These are phyloP conservation scores for Bombus haemorrhoidalis DNA, from an alignment of 1,140 invertebrate genomes.

Conservation along the genomic window DNA sequence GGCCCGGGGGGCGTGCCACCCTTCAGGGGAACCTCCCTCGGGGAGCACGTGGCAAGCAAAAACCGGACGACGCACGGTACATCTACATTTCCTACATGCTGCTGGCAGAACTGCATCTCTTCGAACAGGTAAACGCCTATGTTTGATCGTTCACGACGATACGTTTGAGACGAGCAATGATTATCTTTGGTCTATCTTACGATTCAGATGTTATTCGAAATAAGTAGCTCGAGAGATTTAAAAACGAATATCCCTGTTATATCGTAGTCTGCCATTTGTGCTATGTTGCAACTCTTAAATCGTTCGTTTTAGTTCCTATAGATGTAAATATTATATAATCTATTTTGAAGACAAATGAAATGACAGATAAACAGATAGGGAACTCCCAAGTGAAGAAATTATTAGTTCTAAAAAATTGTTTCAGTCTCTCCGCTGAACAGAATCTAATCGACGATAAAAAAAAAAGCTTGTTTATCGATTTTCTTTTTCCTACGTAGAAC, in stretches of 20 bases:
- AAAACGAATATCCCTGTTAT: too few species aligned
- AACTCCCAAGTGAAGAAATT: too few species aligned
- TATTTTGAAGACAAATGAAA: background rate
- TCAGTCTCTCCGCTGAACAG: background rate
- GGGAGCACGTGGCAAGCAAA: constrained; percentile 76
- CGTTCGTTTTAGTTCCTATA: too few species aligned
- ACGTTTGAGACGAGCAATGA: background rate
- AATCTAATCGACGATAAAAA: background rate
- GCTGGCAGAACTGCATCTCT: constrained; percentile 84
- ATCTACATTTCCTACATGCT: constrained; percentile 85
- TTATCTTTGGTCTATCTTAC: too few species aligned
- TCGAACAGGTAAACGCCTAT: constrained; percentile 85
- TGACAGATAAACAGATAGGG: too few species aligned
- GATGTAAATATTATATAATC: too few species aligned
- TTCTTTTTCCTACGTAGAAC: background rate
- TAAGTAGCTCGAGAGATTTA: background rate
- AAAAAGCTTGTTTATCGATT: background rate
- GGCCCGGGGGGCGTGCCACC: constrained; percentile 78
- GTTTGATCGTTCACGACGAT: background rate
- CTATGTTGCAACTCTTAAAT: too few species aligned
- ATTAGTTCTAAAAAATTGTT: background rate
- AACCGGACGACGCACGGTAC: constrained; percentile 85
- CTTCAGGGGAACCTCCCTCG: constrained; percentile 70
- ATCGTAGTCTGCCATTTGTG: too few species aligned
- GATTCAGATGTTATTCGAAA: background rate